Evolutionary conservation across 2,888 invertebrate genomes (phyloP).

Genomic region (Phengaris alcon): DNA sequence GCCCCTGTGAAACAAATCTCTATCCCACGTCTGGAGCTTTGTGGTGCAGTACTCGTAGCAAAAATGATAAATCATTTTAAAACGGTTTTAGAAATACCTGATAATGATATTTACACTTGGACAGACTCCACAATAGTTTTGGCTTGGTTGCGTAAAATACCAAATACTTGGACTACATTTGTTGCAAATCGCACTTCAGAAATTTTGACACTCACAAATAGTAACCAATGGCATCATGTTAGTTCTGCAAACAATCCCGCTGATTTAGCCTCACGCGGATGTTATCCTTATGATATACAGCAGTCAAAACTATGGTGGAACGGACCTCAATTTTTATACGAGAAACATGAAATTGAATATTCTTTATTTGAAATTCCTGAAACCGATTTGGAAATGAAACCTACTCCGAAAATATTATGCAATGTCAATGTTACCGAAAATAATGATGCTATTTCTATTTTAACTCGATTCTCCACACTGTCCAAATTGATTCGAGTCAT

Average conservation of each 20-base stretch:
- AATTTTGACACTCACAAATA: conserved; percentile 14
- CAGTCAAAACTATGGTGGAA: conserved; percentile 2
- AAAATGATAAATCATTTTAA: neutral
- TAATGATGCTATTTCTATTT: too few species aligned
- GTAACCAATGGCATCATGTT: conserved; percentile 22
- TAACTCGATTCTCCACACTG: too few species aligned
- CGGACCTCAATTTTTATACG: neutral
- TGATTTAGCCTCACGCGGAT: conserved; percentile 8
- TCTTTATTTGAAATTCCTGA: neutral
- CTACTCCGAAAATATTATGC: neutral
- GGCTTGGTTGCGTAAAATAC: conserved; percentile 23
- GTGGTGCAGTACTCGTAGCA: too few species aligned
- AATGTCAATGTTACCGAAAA: too few species aligned
- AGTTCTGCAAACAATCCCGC: conserved; percentile 13
- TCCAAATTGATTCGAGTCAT: too few species aligned
- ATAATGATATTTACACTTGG: conserved; percentile 5
- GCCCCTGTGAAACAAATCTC: neutral
- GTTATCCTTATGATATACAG: neutral
- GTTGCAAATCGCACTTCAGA: conserved; percentile 24
- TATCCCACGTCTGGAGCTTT: too few species aligned
- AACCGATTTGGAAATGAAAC: neutral
- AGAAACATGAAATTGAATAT: neutral
- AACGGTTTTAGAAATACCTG: neutral
- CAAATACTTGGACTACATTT: conserved; percentile 23
- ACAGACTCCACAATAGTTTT: conserved; percentile 15